Evolutionary conservation across 2,797 vertebrate species (phyloP), one percentile per base, ranked within the genome.

Genomic region (Syngnathus acus): DNA sequence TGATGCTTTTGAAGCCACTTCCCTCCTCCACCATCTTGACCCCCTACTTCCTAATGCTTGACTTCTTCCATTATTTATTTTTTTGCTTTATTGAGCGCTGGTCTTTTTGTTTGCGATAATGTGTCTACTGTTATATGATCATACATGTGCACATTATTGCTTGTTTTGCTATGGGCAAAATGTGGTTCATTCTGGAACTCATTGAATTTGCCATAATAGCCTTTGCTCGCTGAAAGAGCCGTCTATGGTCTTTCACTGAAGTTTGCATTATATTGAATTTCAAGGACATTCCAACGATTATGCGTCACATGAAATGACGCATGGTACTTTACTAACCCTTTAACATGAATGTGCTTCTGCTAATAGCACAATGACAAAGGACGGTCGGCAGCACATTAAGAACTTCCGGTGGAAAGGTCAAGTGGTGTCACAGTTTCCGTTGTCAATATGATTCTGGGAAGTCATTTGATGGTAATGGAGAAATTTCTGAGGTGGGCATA

Each of bases 1-100:
- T 21, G 17, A 70, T 66, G 70, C 67, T 71, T 79, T 66, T 71
- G 75, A 78, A 78, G 72, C 70, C 65, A 65, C 65, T 62, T 66
- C 50, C 64, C 67, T 58, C 63, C 0, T 57, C 62, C 70, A 50
- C 62, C 59, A 65, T 48, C 43, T 45, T 38, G 23, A 40, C 60
- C 53, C 63, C 26, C 32, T 66, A 68, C 79, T 55, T n/a, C 21
- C 62, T 45, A 47, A 71, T 69, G 72, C 62, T 47, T 57, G 1
- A 50, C 55, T 13, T 59, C 57, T 19, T 39, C 58, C 8, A 38
- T 39, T 60, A 38, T 6, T 58, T 40, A 21, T 39, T 60, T 38
- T 40, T 5, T 8, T 9, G 26, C 26, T 2, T 59, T 39, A 39
- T 2, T 19, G 40, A 39, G 32, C 10, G 3, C 37, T n/a, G 37